Evolutionary conservation across 2,113 vertebrate genomes (phyloP).

Genomic region (Dolichallabes microphthalmus): DNA sequence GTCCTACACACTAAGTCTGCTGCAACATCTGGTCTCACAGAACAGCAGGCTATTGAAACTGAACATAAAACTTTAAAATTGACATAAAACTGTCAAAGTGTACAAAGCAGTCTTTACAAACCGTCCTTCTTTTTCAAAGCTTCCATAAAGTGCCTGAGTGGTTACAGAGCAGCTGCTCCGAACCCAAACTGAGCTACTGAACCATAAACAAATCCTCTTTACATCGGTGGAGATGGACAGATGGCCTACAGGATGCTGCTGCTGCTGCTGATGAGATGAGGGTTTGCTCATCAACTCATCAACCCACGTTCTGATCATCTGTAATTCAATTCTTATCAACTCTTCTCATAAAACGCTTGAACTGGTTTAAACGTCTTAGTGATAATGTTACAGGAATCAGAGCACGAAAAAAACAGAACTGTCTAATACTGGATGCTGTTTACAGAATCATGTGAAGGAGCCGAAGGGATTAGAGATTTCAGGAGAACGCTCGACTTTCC

Average conservation of each 20-base stretch:
- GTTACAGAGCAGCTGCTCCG: constrained; percentile 9
- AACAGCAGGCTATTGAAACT: too few relatives aligned
- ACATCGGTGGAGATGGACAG: not conserved
- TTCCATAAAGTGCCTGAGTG: constrained; percentile 16
- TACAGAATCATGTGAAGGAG: too few relatives aligned
- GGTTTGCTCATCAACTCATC: not conserved
- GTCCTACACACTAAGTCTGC: too few relatives aligned
- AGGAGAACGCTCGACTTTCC: not conserved
- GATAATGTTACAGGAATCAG: not conserved
- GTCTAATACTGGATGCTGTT: not conserved
- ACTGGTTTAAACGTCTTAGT: not conserved
- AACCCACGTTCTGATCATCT: not conserved
- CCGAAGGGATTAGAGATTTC: not conserved
- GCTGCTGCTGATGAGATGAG: not conserved
- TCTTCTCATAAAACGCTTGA: not conserved
- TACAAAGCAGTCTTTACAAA: not conserved
- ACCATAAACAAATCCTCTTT: not conserved
- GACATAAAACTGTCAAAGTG: not conserved
- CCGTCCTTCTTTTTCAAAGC: not conserved
- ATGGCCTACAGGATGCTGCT: constrained; percentile 6
- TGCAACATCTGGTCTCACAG: too few relatives aligned
- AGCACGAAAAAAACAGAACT: not conserved
- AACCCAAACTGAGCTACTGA: constrained; percentile 21
- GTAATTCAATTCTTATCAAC: too few relatives aligned
- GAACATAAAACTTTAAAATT: too few relatives aligned